Evolutionary conservation across 2,113 vertebrate species (phyloP).

Genomic region (Athene noctua): DNA sequence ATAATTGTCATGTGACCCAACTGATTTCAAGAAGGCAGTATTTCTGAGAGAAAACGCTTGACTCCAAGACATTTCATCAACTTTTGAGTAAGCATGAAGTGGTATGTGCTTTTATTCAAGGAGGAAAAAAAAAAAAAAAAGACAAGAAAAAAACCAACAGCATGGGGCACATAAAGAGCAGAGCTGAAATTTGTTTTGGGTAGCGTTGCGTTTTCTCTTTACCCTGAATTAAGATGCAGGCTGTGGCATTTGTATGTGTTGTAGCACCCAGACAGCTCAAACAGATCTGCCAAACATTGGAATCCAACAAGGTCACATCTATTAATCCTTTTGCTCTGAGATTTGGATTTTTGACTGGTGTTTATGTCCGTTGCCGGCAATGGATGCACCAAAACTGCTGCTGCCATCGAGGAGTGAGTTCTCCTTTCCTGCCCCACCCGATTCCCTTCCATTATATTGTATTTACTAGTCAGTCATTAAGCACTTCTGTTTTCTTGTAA

Average conservation of each 20-base stretch:
- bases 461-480: slow-evolving; percentile 52
- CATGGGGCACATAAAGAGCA: slow-evolving; percentile 22
- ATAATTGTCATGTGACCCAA: slow-evolving; percentile 58
- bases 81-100: neutral
- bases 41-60: slow-evolving; percentile 14
- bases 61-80: neutral
- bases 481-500: slow-evolving; percentile 66
- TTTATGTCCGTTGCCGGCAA: slow-evolving; percentile 75
- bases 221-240: slow-evolving; percentile 37
- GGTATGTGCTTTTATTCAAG: neutral
- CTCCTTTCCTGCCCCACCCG: slow-evolving; percentile 34
- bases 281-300: slow-evolving; percentile 35
- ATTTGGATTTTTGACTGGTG: slow-evolving; percentile 61
- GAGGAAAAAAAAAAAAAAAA: neutral
- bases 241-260: slow-evolving; percentile 4
- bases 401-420: slow-evolving; percentile 67
- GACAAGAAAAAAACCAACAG: neutral
- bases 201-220: slow-evolving; percentile 34
- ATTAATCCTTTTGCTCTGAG: slow-evolving; percentile 50
- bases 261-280: slow-evolving; percentile 38
- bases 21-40: slow-evolving; percentile 45
- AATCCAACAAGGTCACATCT: slow-evolving; percentile 47
- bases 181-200: slow-evolving; percentile 22
- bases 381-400: slow-evolving; percentile 70
- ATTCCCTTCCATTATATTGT: slow-evolving; percentile 24